A percentile compares a stretch with the other conserved stretches of the same genome.
These are phyloP conservation scores for Drosophila fungiperda DNA, from an alignment of 2,888 invertebrate species.

Conservation along the genomic window DNA sequence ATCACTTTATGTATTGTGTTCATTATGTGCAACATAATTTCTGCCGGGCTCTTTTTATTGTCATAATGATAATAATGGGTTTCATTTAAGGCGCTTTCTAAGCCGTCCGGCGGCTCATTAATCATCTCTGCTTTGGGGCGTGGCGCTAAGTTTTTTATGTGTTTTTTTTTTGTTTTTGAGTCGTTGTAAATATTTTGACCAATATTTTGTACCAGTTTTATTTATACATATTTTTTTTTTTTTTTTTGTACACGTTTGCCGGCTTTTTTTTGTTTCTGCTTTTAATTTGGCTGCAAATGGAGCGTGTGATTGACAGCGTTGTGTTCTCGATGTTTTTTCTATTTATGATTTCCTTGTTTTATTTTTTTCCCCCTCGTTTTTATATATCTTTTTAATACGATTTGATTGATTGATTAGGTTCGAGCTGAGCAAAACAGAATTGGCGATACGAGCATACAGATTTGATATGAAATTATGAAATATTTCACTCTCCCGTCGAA, in stretches of 20 bases:
- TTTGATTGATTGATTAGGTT: slow-evolving; percentile 74
- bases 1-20: slow-evolving; percentile 38
- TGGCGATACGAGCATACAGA: slow-evolving; percentile 41
- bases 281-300: slow-evolving; percentile 78
- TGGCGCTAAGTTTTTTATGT: slow-evolving; percentile 26
- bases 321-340: slow-evolving; percentile 39
- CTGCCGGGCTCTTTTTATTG: slow-evolving; percentile 27
- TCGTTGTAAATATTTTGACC: slow-evolving; percentile 77
- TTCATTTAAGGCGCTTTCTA: slow-evolving; percentile 67
- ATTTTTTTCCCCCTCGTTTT: neutral
- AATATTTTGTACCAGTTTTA: slow-evolving; percentile 71
- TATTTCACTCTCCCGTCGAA: slow-evolving; percentile 33
- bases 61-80: slow-evolving; percentile 44
- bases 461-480: slow-evolving; percentile 52
- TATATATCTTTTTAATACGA: slow-evolving; percentile 54
- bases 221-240: slow-evolving; percentile 14
- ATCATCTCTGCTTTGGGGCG: slow-evolving; percentile 53
- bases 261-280: slow-evolving; percentile 65
- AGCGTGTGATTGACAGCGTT: slow-evolving; percentile 76
- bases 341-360: slow-evolving; percentile 24
- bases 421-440: slow-evolving; percentile 51
- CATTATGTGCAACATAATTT: slow-evolving; percentile 65
- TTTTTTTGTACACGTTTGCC: slow-evolving; percentile 56
- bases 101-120: slow-evolving; percentile 58
- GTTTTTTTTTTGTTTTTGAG: slow-evolving; percentile 31